A percentile compares a stretch with the other conserved stretches of the same genome.
phyloP scores from a whole-genome alignment of 1,140 invertebrate species.

The Cydia pomonella region DNA sequence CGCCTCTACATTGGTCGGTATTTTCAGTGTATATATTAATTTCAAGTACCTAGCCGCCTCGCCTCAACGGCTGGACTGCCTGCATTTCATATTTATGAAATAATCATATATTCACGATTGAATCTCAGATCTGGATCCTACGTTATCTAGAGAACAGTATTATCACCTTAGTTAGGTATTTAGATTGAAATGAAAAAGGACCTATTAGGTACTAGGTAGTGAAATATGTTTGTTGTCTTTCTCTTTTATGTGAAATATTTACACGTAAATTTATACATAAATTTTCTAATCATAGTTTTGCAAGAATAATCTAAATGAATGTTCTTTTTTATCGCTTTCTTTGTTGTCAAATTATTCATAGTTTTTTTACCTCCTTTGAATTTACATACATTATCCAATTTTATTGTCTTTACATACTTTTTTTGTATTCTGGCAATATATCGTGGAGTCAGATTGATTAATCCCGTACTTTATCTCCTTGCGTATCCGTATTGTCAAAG shows the following conservation, averaged over 20 bases:
- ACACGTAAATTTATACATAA: no score
- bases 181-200: neutral
- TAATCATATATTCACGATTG: slow-evolving; percentile 12
- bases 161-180: neutral
- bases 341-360: neutral
- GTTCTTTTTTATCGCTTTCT: no score
- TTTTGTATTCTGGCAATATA: neutral
- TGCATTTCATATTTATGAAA: slow-evolving; percentile 31
- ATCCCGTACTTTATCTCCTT: slow-evolving; percentile 10
- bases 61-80: neutral
- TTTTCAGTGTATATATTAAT: slow-evolving; percentile 27
- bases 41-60: slow-evolving; percentile 16
- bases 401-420: neutral
- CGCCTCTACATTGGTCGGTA: slow-evolving; percentile 10
- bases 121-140: neutral
- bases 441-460: neutral
- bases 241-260: no score
- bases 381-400: neutral
- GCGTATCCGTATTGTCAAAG: slow-evolving; percentile 14
- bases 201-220: neutral
- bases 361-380: neutral
- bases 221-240: neutral
- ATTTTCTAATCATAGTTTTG: no score
- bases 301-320: no score
- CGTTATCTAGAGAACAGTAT: slow-evolving; percentile 15